phyloP scores from a whole-genome alignment of 2,888 invertebrate genomes.

The Spialia ferax region DNA sequence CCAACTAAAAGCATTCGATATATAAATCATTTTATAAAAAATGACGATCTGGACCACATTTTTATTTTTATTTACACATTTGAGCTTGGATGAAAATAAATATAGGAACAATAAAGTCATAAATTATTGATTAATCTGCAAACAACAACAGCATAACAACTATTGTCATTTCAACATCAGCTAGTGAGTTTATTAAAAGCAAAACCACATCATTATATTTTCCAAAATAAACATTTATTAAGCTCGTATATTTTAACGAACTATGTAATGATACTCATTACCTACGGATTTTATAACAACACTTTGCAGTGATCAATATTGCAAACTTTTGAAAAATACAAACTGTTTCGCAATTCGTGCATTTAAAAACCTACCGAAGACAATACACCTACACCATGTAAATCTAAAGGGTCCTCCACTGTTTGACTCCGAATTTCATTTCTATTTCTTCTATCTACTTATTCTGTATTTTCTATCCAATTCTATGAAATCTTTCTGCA shows the following conservation, averaged over 20 bases:
- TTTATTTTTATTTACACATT: too few species aligned
- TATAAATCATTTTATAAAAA: too few species aligned
- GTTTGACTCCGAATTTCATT: too few species aligned
- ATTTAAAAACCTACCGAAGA: neutral
- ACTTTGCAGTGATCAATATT: neutral
- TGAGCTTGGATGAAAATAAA: too few species aligned
- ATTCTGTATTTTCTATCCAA: too few species aligned
- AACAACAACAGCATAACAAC: constrained; percentile 6
- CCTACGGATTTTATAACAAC: neutral
- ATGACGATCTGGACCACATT: too few species aligned
- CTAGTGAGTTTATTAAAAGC: constrained; percentile 8
- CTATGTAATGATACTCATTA: neutral
- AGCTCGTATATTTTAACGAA: constrained; percentile 1
- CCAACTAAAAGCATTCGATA: too few species aligned
- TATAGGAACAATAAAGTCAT: too few species aligned
- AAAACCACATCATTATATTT: constrained; percentile 13
- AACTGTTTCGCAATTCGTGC: neutral
- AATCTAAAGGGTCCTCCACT: too few species aligned
- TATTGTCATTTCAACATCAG: constrained; percentile 20
- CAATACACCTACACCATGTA: too few species aligned
- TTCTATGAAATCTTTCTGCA: too few species aligned
- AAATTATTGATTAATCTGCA: neutral
- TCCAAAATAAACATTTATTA: constrained; percentile 4
- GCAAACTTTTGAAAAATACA: neutral
- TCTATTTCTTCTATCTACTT: too few species aligned